Conservation (phyloP, 2,113 vertebrate genomes). For the Channa maculata region DNA sequence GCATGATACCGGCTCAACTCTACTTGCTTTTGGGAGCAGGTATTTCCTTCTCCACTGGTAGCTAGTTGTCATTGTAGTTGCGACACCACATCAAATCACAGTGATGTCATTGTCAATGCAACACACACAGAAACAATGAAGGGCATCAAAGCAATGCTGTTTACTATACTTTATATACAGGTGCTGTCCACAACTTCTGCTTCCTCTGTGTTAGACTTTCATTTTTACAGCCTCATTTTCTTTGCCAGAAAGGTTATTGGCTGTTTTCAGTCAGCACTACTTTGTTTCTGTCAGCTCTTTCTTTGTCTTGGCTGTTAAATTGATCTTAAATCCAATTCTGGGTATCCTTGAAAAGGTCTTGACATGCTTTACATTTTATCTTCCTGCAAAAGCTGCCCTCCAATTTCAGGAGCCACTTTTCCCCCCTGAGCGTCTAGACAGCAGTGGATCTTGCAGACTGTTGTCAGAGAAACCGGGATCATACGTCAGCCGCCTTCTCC, state of each 20-base stretch:
- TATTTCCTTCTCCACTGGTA: too few species aligned
- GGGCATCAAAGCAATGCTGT: too few species aligned
- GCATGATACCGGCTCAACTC: too few species aligned
- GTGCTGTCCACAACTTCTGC: too few species aligned
- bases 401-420: neutral
- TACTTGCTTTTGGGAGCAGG: too few species aligned
- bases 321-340: neutral
- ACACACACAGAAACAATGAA: too few species aligned
- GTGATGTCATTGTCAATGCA: too few species aligned
- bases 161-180: too few species aligned
- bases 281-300: neutral
- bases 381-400: neutral
- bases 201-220: too few species aligned
- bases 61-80: too few species aligned
- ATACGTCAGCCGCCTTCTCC: conserved; percentile 3
- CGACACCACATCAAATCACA: too few species aligned
- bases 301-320: conserved; percentile 4
- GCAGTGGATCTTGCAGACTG: neutral
- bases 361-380: neutral
- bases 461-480: conserved; percentile 24
- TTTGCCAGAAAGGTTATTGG: neutral
- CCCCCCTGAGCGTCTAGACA: conserved; percentile 14
- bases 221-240: too few species aligned
- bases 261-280: neutral
- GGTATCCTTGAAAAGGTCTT: neutral